These are phyloP conservation scores for Aurelia sp. DNA, from an alignment of 30 jellyfish, hydroid and myxozoan species.

Conservation along the genomic window DNA sequence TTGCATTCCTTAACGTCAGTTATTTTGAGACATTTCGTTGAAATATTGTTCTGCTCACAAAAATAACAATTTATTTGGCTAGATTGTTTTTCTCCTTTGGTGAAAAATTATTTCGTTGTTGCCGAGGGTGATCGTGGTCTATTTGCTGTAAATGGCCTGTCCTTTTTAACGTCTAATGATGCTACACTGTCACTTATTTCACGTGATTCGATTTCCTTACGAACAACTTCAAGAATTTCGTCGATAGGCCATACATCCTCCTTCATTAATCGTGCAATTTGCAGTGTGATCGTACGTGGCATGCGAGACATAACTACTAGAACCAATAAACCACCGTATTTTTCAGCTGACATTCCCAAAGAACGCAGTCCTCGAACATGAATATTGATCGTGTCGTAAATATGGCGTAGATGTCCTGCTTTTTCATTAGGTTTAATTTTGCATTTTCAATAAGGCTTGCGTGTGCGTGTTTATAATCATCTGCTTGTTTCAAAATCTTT, in stretches of 20 bases:
- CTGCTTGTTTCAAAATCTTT: conserved; percentile 10
- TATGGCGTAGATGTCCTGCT: conserved; percentile 8
- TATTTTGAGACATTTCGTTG: conserved; percentile 19
- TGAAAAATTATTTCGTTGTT: conserved; percentile 40
- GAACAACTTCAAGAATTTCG: conserved; percentile 7
- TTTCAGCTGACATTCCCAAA: conserved; percentile 42
- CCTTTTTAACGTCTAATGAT: background rate
- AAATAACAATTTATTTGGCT: conserved; percentile 10
- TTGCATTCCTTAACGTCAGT: conserved; percentile 1
- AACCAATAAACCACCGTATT: conserved; percentile 61
- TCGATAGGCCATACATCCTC: conserved; percentile 27
- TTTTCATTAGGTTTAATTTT: conserved; percentile 16
- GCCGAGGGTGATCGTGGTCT: conserved; percentile 17
- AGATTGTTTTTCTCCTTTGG: conserved; percentile 13
- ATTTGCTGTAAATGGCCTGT: background rate
- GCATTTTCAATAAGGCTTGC: conserved; percentile 12
- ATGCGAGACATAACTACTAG: conserved; percentile 55
- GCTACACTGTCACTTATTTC: conserved; percentile 13
- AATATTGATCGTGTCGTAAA: conserved; percentile 42
- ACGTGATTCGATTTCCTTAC: conserved; percentile 12
- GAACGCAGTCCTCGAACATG: conserved; percentile 67
- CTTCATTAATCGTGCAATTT: background rate
- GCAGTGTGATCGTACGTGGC: conserved; percentile 29
- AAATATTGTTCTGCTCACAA: conserved; percentile 21
- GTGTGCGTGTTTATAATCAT: background rate